phyloP scores from a whole-genome alignment of 1,140 invertebrate genomes.

The Drosophila bifasciata region DNA sequence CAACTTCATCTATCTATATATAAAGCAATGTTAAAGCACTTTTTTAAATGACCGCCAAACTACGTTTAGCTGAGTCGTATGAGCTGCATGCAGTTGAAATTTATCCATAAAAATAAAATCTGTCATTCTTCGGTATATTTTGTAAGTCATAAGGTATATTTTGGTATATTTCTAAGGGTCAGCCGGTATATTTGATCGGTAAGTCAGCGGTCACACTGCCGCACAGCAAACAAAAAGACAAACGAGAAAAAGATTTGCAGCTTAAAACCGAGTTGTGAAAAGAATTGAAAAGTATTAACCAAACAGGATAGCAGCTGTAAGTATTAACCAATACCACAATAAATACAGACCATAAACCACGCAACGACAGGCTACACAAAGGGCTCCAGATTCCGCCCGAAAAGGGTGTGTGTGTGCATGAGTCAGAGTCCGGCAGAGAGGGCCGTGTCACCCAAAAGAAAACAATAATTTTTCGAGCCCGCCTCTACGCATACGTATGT shows the following conservation, averaged over 20 bases:
- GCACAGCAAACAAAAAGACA: too few species aligned
- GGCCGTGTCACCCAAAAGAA: constrained; percentile 24
- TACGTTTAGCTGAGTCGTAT: too few species aligned
- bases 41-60: too few species aligned
- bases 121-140: too few species aligned
- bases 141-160: too few species aligned
- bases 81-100: too few species aligned
- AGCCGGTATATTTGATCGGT: too few species aligned
- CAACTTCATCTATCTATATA: too few species aligned
- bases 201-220: too few species aligned
- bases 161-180: too few species aligned
- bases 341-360: not conserved
- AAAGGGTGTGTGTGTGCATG: constrained; percentile 37
- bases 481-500: not conserved
- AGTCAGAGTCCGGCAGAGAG: constrained; percentile 45
- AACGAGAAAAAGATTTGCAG: constrained; percentile 3
- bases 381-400: constrained; percentile 12
- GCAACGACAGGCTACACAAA: not conserved
- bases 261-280: constrained; percentile 22
- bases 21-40: too few species aligned
- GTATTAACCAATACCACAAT: constrained; percentile 21
- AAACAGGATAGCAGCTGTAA: constrained; percentile 39
- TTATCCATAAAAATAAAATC: too few species aligned
- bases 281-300: constrained; percentile 28
- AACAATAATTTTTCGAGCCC: constrained; percentile 24